These are phyloP conservation scores for Vulpes vulpes DNA, from an alignment of 2,113 vertebrate species.

Conservation along the genomic window DNA sequence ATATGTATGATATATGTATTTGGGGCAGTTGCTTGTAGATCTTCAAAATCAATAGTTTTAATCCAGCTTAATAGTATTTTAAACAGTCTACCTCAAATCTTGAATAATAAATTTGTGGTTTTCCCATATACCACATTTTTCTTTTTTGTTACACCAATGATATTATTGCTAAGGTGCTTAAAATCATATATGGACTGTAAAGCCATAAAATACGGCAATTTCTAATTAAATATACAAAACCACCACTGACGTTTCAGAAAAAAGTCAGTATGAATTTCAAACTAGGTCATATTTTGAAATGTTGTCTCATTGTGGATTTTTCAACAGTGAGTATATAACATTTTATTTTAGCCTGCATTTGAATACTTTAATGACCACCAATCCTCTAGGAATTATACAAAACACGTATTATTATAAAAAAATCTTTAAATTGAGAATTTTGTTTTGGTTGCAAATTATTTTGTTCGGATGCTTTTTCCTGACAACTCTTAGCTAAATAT, in stretches of 20 bases:
- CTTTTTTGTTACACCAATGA: not conserved
- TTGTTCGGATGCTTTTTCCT: conserved; percentile 8
- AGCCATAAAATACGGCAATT: not conserved
- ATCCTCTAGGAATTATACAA: not conserved
- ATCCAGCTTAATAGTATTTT: conserved; percentile 6
- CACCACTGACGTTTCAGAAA: not conserved
- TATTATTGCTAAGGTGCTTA: conserved; percentile 11
- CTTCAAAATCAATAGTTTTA: conserved; percentile 57
- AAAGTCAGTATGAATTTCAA: not conserved
- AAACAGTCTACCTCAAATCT: conserved; percentile 14
- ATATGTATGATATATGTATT: not conserved
- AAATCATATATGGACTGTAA: conserved; percentile 18
- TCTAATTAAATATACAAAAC: conserved; percentile 13
- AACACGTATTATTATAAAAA: not conserved
- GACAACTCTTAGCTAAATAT: not conserved
- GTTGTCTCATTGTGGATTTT: not conserved
- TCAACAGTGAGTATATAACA: not conserved
- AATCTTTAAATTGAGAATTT: not conserved
- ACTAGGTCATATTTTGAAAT: not conserved
- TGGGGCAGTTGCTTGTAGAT: not conserved
- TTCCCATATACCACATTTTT: not conserved
- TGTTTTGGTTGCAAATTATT: not conserved
- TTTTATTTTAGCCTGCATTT: not conserved
- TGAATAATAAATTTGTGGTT: conserved; percentile 41
- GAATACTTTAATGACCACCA: not conserved